Conservation (phyloP, 1,140 invertebrate genomes). For the Anthonomus grandis region DNA sequence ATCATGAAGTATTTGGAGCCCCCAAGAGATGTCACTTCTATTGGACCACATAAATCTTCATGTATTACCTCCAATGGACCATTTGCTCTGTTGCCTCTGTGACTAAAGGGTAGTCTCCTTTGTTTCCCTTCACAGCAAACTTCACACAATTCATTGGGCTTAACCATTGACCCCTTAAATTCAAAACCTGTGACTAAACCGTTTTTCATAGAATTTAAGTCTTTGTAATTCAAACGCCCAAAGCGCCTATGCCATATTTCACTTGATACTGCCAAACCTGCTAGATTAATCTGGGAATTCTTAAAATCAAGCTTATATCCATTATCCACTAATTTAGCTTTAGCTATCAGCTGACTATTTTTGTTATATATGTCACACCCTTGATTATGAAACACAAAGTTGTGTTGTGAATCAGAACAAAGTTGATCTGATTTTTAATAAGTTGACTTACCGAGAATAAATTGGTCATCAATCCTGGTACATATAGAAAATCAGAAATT, state of each 20-base stretch:
- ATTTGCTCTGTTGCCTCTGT: constrained; percentile 26
- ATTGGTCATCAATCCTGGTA: constrained; percentile 32
- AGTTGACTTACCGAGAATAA: constrained; percentile 29
- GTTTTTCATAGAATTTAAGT: constrained; percentile 24
- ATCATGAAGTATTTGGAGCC: constrained; percentile 46
- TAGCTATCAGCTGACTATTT: constrained; percentile 27
- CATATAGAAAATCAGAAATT: constrained; percentile 31
- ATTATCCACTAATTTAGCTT: constrained; percentile 27
- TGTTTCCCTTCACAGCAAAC: constrained; percentile 43
- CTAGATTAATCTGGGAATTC: constrained; percentile 14
- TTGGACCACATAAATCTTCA: constrained; percentile 37
- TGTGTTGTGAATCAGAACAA: too few relatives aligned
- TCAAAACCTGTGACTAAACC: constrained; percentile 22
- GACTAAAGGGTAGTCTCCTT: constrained; percentile 34
- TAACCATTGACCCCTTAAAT: constrained; percentile 21
- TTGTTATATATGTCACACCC: constrained; percentile 29
- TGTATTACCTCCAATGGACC: constrained; percentile 44
- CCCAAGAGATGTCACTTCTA: constrained; percentile 38
- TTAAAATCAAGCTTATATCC: constrained; percentile 41
- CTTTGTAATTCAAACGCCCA: constrained; percentile 36
- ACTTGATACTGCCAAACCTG: constrained; percentile 23
- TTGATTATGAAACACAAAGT: constrained; percentile 26
- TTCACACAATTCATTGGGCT: constrained; percentile 28
- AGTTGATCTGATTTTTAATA: constrained; percentile 20
- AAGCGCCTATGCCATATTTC: constrained; percentile 35